Conservation (phyloP, 1,140 invertebrate species). For the Drosophila melanogaster region Release_6_plus_ISO1_MT NT_033777.3:8434501-8435000, state of each 20-base stretch:
- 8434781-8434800: background rate
- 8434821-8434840: conserved; percentile 54
- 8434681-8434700: conserved; percentile 27
- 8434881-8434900: conserved; percentile 78
- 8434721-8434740: conserved; percentile 67
- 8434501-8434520: conserved; percentile 19
- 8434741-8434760: conserved; percentile 25
- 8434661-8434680: conserved; percentile 21
- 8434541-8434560: conserved; percentile 10
- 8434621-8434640: conserved; percentile 83
- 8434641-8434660: conserved; percentile 73
- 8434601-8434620: conserved; percentile 83
- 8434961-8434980: conserved; percentile 46
- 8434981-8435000: conserved; percentile 46
- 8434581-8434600: conserved; percentile 80
- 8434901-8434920: conserved; percentile 83
- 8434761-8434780: conserved; percentile 14
- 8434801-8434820: conserved; percentile 17
- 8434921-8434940: conserved; percentile 81
- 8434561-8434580: conserved; percentile 43
- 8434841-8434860: conserved; percentile 15
- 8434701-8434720: conserved; percentile 32
- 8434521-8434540: conserved; percentile 10
- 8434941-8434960: conserved; percentile 33
- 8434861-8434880: conserved; percentile 35